Percentiles rank a stretch among this genome's conserved stretches.
These are phyloP conservation scores for Protodeltote pygarga DNA, from an alignment of 2,888 invertebrate species.

Conservation along the genomic window DNA sequence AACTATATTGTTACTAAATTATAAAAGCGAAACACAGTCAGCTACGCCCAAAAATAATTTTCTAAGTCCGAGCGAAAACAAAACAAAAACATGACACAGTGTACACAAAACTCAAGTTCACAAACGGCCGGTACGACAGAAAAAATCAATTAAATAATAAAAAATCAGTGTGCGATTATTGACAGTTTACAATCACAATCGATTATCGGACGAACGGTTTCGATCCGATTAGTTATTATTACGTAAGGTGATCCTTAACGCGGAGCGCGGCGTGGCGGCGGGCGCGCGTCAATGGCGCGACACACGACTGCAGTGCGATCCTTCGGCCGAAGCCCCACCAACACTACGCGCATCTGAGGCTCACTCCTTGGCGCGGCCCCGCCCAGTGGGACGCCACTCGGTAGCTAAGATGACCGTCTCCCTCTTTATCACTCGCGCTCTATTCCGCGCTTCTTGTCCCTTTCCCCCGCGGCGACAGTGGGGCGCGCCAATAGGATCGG, in stretches of 20 bases:
- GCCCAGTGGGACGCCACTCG: conserved; percentile 88
- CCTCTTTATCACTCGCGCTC: conserved; percentile 75
- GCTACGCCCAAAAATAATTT: conserved; percentile 73
- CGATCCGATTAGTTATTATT: conserved; percentile 80
- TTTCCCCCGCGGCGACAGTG: conserved; percentile 81
- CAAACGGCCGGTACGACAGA: conserved; percentile 46
- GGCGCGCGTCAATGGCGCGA: conserved; percentile 80
- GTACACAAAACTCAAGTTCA: conserved; percentile 75
- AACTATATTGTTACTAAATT: conserved; percentile 61
- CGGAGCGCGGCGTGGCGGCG: conserved; percentile 70
- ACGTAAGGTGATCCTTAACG: conserved; percentile 77
- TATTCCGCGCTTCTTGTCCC: conserved; percentile 65
- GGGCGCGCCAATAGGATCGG: conserved; percentile 87
- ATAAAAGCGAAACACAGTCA: conserved; percentile 70
- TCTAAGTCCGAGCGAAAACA: conserved; percentile 74
- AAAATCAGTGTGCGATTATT: conserved; percentile 62
- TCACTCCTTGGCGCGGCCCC: conserved; percentile 87
- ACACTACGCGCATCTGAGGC: conserved; percentile 88
- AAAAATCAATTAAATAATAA: conserved; percentile 59
- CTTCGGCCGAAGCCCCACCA: conserved; percentile 88
- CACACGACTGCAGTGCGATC: conserved; percentile 88
- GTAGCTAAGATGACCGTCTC: conserved; percentile 84
- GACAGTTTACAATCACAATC: conserved; percentile 81
- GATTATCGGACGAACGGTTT: conserved; percentile 77
- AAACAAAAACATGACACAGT: conserved; percentile 76